Base-by-base conservation (phyloP, 2,888 invertebrate genomes). In the Tetragnatha montana region DNA sequence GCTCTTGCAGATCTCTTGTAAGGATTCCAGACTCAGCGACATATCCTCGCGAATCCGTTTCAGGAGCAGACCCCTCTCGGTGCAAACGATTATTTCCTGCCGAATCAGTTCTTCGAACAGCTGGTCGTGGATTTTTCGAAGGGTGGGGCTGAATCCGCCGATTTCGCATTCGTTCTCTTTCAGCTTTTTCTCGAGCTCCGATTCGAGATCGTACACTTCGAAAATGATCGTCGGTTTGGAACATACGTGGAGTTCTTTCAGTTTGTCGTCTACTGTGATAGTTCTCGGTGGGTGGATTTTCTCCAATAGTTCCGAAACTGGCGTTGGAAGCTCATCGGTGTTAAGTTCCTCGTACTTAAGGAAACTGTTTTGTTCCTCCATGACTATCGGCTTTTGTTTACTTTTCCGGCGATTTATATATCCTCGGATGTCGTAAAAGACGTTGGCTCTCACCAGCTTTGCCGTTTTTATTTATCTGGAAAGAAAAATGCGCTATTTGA, bases 51-150 rank as follows among this genome's bases (percentile, higher is more conserved):
- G 1, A 7, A 87, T 68, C 22, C 12, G n/a, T 68, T 69, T 71
- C 14, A 82, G 47, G 1, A 90, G 87, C 22, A 70, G 19, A 0
- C 89, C 89, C 19, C 89, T 68, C 35, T 82, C 74, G 1, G 89
- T 81, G 35, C 82, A 82, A 17, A 8, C 78, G 19, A 87, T 73
- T 4, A 49, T 51, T 47, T 90, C 89, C 73, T 82, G 89, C 0
- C 87, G 81, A 10, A 82, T 87, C 47, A 90, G 81, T 50, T 90
- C 89, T 49, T 87, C 86, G 21, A 90, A 69, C 7, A 86, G 35
- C 14, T 90, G 47, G 17, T 74, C 68, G 60, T 70, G 49, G 7
- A 82, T 10, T 17, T 60, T 22, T 19, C 78, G 60, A 21, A 79
- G 35, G 51, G 51, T 7, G 8, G 6, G 17, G 69, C 80, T 80